These are phyloP conservation scores for Silurus aristotelis DNA, from an alignment of 2,797 vertebrate genomes.

Conservation along the genomic window DNA sequence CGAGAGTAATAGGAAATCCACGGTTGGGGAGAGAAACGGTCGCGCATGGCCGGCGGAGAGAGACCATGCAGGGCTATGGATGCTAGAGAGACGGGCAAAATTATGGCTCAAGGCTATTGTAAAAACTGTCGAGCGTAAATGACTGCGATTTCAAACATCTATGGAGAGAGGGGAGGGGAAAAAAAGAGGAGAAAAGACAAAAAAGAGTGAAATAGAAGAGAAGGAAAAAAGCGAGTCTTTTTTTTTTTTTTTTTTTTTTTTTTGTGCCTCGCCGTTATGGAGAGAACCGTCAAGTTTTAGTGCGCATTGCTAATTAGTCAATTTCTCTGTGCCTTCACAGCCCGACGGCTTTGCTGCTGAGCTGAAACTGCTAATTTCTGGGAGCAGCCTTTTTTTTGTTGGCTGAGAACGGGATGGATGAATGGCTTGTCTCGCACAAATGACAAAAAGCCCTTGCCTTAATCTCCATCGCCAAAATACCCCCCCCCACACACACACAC, in stretches of 20 bases:
- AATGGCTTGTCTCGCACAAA: conserved; percentile 99
- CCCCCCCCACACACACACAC: conserved; percentile 57
- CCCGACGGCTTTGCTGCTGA: conserved; percentile 99
- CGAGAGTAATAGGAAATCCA: conserved; percentile 99
- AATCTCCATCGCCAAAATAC: conserved; percentile 98
- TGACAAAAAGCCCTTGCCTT: conserved; percentile 99
- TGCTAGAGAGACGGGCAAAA: conserved; percentile 99
- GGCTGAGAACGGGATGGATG: conserved; percentile 99
- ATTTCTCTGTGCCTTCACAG: conserved; percentile 99
- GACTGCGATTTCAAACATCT: conserved; percentile 99
- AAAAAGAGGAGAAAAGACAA: conserved; percentile 74
- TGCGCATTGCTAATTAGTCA: conserved; percentile 99
- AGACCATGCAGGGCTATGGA: conserved; percentile 99
- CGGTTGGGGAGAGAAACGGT: conserved; percentile 99
- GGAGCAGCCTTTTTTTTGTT: conserved; percentile 99
- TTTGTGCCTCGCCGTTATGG: conserved; percentile 89
- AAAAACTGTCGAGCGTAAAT: conserved; percentile 99
- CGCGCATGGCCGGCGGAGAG: conserved; percentile 99
- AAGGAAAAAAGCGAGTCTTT: conserved; percentile 85
- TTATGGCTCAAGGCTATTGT: conserved; percentile 99
- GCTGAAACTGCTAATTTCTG: conserved; percentile 99
- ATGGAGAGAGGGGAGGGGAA: conserved; percentile 96
- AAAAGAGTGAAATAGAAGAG: conserved; percentile 69
- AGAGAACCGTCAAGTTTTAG: conserved; percentile 99
- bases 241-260: conserved; percentile 61